Percentiles rank a stretch among this genome's conserved stretches.
Conservation (phyloP, 2,888 invertebrate genomes). For the Microctonus aethiopoides region DNA sequence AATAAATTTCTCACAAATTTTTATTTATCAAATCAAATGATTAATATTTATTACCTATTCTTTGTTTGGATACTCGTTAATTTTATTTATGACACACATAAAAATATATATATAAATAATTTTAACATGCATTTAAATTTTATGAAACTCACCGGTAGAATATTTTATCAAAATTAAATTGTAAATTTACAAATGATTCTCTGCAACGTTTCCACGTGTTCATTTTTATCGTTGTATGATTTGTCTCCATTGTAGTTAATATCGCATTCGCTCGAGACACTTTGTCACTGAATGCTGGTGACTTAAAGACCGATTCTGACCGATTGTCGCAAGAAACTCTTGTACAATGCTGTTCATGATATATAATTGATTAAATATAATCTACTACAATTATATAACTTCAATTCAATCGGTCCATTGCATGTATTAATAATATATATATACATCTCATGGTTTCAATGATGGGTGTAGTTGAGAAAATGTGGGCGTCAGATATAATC, state of each 20-base stretch:
- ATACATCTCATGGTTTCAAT: background rate
- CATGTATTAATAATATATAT: background rate
- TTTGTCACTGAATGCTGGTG: slow-evolving; percentile 48
- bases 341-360: background rate
- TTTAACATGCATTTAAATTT: background rate
- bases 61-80: too few relatives aligned
- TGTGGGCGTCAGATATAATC: slow-evolving; percentile 3
- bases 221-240: slow-evolving; percentile 28
- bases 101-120: background rate
- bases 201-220: slow-evolving; percentile 47
- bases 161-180: slow-evolving; percentile 48
- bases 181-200: slow-evolving; percentile 42
- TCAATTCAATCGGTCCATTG: slow-evolving; percentile 6
- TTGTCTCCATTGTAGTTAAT: slow-evolving; percentile 44
- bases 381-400: slow-evolving; percentile 22
- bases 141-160: slow-evolving; percentile 52
- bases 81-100: too few relatives aligned
- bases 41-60: too few relatives aligned
- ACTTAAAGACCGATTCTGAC: slow-evolving; percentile 26
- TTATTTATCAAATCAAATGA: too few relatives aligned
- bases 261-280: slow-evolving; percentile 25
- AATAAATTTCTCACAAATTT: background rate
- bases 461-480: background rate
- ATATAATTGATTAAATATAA: slow-evolving; percentile 25
- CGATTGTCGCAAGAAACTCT: background rate